phyloP scores from a whole-genome alignment of 2,113 vertebrate species.

The Pseudopodoces humilis region DNA sequence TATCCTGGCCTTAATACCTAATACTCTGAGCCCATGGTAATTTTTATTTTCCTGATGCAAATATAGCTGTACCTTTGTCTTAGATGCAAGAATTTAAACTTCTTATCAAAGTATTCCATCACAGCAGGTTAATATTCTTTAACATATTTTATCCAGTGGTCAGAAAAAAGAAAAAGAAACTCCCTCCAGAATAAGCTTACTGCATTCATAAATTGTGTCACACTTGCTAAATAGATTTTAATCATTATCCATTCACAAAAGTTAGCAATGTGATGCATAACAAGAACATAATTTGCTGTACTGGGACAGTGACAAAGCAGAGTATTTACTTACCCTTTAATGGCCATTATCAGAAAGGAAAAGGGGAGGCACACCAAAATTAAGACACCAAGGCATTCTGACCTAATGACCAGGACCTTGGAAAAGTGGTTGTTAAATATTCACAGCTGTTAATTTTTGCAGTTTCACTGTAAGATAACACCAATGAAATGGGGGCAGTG shows the following conservation, averaged over 20 bases:
- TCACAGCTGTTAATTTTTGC: slow-evolving; percentile 38
- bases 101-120: not conserved
- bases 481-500: not conserved
- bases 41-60: not conserved
- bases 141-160: not conserved
- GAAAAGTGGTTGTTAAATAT: slow-evolving; percentile 59
- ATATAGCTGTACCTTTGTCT: not conserved
- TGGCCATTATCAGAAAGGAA: slow-evolving; percentile 54
- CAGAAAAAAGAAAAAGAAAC: not conserved
- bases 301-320: slow-evolving; percentile 21
- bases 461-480: not conserved
- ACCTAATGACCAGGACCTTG: slow-evolving; percentile 47
- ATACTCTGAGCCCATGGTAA: not conserved
- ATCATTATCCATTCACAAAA: slow-evolving; percentile 32
- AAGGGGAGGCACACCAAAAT: slow-evolving; percentile 54
- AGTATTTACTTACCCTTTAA: slow-evolving; percentile 31
- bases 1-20: not conserved
- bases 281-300: slow-evolving; percentile 45
- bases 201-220: not conserved
- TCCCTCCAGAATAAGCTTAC: not conserved
- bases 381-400: slow-evolving; percentile 31
- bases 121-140: not conserved
- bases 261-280: slow-evolving; percentile 5
- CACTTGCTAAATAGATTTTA: slow-evolving; percentile 17
- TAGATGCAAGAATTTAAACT: not conserved